Base-by-base conservation (phyloP, 2,797 vertebrate species). In the Alauda arvensis region DNA sequence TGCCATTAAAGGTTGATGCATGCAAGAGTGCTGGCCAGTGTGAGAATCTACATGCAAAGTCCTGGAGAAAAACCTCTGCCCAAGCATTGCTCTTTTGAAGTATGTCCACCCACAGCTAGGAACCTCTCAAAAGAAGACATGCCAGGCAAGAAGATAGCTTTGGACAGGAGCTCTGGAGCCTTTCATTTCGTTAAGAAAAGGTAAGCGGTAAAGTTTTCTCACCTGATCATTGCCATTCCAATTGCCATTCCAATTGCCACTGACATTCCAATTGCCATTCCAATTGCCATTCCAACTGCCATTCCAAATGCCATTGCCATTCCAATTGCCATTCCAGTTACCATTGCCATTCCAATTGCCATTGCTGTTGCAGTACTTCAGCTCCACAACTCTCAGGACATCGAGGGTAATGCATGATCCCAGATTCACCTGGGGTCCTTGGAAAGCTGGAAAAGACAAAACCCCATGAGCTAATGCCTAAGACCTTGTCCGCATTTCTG, bases 41-140 rank as follows among this genome's bases (percentile, higher is more conserved):
- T 25, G 37, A 37, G 37, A 37, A 37, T 37, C 37, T 11, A 37
- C 37, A 37, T 37, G 8, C 6, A 19, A 10, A 17, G 19, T 14
- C 18, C 6, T 2, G 2, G 25, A 23, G 8, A 5, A 14, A 56
- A 56, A 56, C 2, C 2, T 21, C 28, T 39, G 21, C n/a, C 42
- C 2, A 18, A 2, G 3, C 7, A 42, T 1, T 23, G 8, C 5
- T 21, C 29, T n/a, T 6, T 21, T 14, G 2, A 1, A n/a, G 6
- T 3, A n/a, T 26, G 8, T 26, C 25, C 9, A 37, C 3, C 7
- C 12, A 19, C 4, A 18, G 13, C 13, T 5, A 34, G 8, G 6
- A 34, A 25, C 12, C 3, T 19, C 12, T 16, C 5, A 3, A 31
- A 25, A 26, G 20, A 53, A 10, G 16, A 45, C 8, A 25, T 31